Evolutionary conservation across 1,140 invertebrate species (phyloP).

Genomic region (Campoletis sonorensis): DNA sequence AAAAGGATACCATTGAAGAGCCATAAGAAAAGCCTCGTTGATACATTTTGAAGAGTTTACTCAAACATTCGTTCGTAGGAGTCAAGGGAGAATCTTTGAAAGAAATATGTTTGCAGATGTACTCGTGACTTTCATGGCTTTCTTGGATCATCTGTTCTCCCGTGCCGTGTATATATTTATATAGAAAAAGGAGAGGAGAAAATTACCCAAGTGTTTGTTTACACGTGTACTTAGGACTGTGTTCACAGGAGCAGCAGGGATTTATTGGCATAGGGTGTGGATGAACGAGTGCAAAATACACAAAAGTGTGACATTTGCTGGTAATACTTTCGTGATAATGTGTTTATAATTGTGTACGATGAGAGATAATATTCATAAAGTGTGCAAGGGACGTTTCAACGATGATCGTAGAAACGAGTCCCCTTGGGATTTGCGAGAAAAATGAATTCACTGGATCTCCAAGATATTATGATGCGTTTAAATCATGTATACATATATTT

Average conservation of each 20-base stretch:
- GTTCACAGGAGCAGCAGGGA: background rate
- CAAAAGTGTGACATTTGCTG: background rate
- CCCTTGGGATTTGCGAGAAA: constrained; percentile 29
- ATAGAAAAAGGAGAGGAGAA: background rate
- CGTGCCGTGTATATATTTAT: background rate
- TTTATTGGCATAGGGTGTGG: background rate
- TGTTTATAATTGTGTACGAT: constrained; percentile 22
- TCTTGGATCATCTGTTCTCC: background rate
- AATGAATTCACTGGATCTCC: constrained; percentile 1
- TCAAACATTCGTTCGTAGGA: background rate
- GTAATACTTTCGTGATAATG: constrained; percentile 1
- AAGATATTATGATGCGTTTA: constrained; percentile 23
- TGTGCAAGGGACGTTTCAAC: background rate
- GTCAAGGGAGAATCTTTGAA: background rate
- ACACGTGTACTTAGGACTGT: constrained; percentile 26
- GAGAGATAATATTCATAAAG: constrained; percentile 24
- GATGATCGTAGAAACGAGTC: constrained; percentile 30
- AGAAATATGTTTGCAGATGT: background rate
- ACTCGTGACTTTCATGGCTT: background rate
- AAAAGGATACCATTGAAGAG: constrained; percentile 1
- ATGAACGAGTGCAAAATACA: constrained; percentile 1
- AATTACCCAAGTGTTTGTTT: constrained; percentile 14
- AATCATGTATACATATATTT: background rate
- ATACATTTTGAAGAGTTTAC: background rate
- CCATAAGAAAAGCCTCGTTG: background rate